Base-by-base conservation (phyloP, 2,888 invertebrate genomes). In the Nemoura dubitans region DNA sequence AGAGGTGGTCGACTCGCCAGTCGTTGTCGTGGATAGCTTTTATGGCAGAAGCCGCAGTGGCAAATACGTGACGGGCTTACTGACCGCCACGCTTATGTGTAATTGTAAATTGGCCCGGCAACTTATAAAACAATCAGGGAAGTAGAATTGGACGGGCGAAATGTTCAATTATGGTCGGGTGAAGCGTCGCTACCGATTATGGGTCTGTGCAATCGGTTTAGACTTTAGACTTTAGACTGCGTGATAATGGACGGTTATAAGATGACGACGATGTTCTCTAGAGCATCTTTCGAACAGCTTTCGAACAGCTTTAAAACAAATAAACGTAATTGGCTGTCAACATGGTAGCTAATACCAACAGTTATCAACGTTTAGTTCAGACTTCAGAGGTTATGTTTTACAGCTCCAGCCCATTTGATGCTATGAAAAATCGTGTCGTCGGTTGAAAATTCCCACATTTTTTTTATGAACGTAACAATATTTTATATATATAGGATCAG, bases 61-160 rank as follows among this genome's bases (percentile, higher is more conserved):
- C 30, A 26, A n/a, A 6, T 81, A 81, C 81, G 81, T 81, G 81
- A 81, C 81, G 0, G 2, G 81, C 30, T 3, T 81, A 78, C 81
- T n/a, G 28, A 30, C 81, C 29, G 29, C 28, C 30, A 81, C 81
- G 30, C 30, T 28, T 81, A 30, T 81, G 30, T 81, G 30, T 81
- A 81, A 81, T 81, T 81, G 81, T 81, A 81, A 81, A 81, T 81
- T 81, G 30, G 81, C 28, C n/a, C 6, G 81, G 10, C 81, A 81
- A 81, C 78, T 78, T 78, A 78, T 78, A 78, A 28, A 78, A 78
- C 78, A 78, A 78, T 78, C 78, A 27, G 28, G 78, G 78, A 78
- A 27, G 78, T 27, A 25, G 78, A 78, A 28, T 59, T 59, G 59
- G 59, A 59, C 21, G 59, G 59, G 2, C 59, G 59, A 10, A 21